Conservation (phyloP, 2,888 invertebrate genomes). For the Troides oblongomaculatus region DNA sequence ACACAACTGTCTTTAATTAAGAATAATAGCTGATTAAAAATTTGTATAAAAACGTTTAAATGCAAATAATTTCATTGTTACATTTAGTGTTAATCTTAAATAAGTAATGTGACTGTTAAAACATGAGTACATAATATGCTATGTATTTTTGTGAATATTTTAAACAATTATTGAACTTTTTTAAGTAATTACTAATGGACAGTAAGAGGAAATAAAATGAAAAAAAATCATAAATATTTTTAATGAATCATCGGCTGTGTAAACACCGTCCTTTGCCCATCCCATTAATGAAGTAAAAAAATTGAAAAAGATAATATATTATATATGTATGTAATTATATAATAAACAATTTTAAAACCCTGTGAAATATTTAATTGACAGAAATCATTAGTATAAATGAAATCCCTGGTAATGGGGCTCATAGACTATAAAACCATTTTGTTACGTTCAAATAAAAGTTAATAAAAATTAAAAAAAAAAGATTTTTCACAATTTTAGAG, state of each 20-base stretch:
- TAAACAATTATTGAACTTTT: neutral
- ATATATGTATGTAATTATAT: constrained; percentile 61
- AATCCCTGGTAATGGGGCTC: constrained; percentile 49
- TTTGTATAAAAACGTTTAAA: constrained; percentile 3
- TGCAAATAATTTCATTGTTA: constrained; percentile 9
- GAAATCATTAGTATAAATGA: constrained; percentile 70
- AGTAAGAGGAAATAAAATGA: neutral
- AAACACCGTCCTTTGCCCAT: too few relatives aligned
- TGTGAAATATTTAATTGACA: constrained; percentile 76
- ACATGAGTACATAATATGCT: too few relatives aligned
- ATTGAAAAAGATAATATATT: constrained; percentile 25
- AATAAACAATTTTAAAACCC: constrained; percentile 65
- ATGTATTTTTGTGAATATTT: neutral
- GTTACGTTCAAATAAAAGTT: too few relatives aligned
- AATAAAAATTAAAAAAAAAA: too few relatives aligned
- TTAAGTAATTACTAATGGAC: neutral
- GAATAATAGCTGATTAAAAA: neutral
- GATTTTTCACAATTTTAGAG: too few relatives aligned
- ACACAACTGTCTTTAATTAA: neutral
- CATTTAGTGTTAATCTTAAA: neutral
- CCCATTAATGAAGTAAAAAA: too few relatives aligned
- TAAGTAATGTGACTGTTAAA: neutral
- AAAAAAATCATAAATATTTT: too few relatives aligned
- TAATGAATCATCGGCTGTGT: too few relatives aligned
- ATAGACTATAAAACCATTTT: constrained; percentile 36